phyloP scores from a whole-genome alignment of 2,888 invertebrate genomes.

The Antitype chi region DNA sequence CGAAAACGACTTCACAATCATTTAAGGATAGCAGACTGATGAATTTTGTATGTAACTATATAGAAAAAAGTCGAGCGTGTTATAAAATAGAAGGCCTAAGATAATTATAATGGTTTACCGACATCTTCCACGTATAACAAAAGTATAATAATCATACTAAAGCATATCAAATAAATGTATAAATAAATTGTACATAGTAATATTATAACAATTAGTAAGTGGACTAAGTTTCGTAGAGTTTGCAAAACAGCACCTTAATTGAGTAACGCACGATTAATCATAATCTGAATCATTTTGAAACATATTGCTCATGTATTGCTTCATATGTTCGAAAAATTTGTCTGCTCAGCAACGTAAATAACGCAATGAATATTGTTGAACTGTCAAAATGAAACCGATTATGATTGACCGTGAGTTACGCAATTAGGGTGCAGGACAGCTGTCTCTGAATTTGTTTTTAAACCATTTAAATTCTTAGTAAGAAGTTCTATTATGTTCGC shows the following conservation, averaged over 20 bases:
- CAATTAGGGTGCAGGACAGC: no score
- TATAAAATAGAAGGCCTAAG: slow-evolving; percentile 43
- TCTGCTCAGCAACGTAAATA: no score
- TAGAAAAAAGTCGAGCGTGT: slow-evolving; percentile 23
- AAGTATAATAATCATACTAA: slow-evolving; percentile 77
- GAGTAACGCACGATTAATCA: no score
- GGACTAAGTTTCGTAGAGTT: slow-evolving; percentile 47
- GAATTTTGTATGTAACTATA: slow-evolving; percentile 45
- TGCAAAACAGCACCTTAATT: no score
- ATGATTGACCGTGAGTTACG: no score
- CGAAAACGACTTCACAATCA: slow-evolving; percentile 6
- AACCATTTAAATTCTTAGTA: slow-evolving; percentile 36
- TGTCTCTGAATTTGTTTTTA: slow-evolving; percentile 47
- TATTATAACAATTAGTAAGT: slow-evolving; percentile 50
- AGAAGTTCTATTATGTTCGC: slow-evolving; percentile 11
- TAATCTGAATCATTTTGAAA: no score
- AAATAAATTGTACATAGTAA: slow-evolving; percentile 67
- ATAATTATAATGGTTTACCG: slow-evolving; percentile 45
- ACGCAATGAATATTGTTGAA: no score
- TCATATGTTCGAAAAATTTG: no score
- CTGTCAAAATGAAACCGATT: no score
- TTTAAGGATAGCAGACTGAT: slow-evolving; percentile 52
- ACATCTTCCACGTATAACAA: slow-evolving; percentile 57
- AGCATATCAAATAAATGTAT: slow-evolving; percentile 83
- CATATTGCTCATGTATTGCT: no score